phyloP scores from a whole-genome alignment of 2,113 vertebrate species.

The Solenodon paradoxus region DNA sequence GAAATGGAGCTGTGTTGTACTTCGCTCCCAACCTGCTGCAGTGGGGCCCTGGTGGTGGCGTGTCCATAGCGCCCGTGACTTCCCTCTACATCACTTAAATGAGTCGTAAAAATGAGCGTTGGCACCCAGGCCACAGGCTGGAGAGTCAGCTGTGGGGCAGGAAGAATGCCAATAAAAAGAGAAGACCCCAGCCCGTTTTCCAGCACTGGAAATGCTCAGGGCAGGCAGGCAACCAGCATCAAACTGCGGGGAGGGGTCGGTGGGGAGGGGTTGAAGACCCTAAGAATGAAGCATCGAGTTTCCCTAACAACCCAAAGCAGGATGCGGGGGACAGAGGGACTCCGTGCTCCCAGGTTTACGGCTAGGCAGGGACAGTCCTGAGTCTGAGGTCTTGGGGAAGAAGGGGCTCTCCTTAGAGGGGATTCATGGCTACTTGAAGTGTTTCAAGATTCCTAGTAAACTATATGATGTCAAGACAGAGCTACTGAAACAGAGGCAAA shows the following conservation, averaged over 20 bases:
- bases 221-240: not conserved
- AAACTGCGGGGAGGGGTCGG: not conserved
- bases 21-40: no score
- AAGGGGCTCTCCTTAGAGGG: not conserved
- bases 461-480: not conserved
- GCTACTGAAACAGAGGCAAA: not conserved
- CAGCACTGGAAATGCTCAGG: not conserved
- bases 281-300: not conserved
- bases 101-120: not conserved
- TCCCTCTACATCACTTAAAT: not conserved
- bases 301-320: no score
- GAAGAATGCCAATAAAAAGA: not conserved
- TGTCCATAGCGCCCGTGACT: not conserved
- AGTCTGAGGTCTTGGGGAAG: not conserved
- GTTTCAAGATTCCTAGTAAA: not conserved
- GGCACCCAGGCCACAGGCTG: not conserved
- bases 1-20: not conserved
- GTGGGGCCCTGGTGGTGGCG: no score
- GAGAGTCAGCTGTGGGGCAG: not conserved
- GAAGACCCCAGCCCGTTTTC: not conserved
- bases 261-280: not conserved
- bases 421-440: not conserved
- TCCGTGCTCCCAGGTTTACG: not conserved
- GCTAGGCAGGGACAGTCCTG: not conserved
- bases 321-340: not conserved